A percentile compares a stretch with the other conserved stretches of the same genome.
Evolutionary conservation across 2,113 vertebrate species (phyloP).

Genomic region (Rhipidura dahli): DNA sequence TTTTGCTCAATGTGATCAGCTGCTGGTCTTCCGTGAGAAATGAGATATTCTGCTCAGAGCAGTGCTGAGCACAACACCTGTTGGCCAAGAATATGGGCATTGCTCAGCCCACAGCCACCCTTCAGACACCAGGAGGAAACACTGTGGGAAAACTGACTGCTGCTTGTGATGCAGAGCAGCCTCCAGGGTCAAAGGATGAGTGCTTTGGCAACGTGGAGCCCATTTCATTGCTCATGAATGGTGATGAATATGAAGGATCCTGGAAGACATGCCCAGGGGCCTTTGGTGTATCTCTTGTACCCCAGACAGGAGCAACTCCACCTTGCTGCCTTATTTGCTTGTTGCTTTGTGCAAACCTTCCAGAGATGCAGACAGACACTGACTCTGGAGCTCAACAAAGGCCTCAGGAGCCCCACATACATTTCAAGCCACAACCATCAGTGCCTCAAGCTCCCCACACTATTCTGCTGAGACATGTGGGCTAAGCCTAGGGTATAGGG

Average conservation of each 20-base stretch:
- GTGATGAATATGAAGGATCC: not conserved
- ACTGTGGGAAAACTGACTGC: not conserved
- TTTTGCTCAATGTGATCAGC: not conserved
- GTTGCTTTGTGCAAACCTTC: not conserved
- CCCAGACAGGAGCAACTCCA: not conserved
- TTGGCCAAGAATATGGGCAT: not conserved
- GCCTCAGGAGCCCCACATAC: not conserved
- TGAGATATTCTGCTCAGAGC: accelerated
- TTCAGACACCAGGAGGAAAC: not conserved
- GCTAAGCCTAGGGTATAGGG: not conserved
- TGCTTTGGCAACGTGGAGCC: accelerated
- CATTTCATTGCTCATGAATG: not conserved
- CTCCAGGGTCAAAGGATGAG: not conserved
- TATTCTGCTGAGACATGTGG: not conserved
- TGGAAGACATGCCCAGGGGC: not conserved
- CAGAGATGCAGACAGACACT: not conserved
- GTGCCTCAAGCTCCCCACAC: not conserved
- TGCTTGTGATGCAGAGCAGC: not conserved
- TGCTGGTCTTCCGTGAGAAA: not conserved
- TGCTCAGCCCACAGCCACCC: not conserved
- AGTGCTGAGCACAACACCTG: not conserved
- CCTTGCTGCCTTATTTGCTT: not conserved
- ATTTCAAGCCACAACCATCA: not conserved
- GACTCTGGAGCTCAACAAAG: not conserved
- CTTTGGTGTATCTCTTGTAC: not conserved